Evolutionary conservation across 2,113 vertebrate species (phyloP).

Genomic region (Crocuta crocuta): DNA sequence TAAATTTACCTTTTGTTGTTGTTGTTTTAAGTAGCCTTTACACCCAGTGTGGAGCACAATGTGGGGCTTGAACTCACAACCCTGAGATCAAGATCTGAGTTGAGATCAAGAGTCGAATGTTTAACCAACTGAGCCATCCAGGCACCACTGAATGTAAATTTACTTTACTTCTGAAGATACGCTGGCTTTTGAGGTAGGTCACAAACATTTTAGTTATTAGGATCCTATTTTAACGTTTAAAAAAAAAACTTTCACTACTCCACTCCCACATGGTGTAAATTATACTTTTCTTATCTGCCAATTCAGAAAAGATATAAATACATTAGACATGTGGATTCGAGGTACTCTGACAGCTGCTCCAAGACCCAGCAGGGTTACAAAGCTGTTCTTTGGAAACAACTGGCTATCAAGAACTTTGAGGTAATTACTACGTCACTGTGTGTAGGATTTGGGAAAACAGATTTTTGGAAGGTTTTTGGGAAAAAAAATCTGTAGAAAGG

Average conservation of each 20-base stretch:
- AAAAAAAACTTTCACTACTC: background rate
- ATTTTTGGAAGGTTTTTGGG: background rate
- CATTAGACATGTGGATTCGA: background rate
- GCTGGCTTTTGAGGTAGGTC: background rate
- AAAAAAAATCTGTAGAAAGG: background rate
- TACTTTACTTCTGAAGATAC: slow-evolving; percentile 13
- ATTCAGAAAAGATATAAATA: background rate
- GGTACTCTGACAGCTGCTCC: background rate
- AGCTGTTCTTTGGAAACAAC: background rate
- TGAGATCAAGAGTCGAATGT: too few relatives aligned
- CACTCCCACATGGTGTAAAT: background rate
- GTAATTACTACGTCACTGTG: background rate
- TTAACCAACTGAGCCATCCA: too few relatives aligned
- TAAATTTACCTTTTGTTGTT: background rate
- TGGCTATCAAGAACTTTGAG: background rate
- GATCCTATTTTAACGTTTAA: background rate
- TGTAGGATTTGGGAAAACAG: background rate
- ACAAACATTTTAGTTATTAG: background rate
- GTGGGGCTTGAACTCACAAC: too few relatives aligned
- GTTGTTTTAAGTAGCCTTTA: too few relatives aligned
- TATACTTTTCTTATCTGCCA: background rate
- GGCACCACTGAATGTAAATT: background rate
- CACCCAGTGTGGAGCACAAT: too few relatives aligned
- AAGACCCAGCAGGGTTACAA: background rate
- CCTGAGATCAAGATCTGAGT: too few relatives aligned